A percentile compares a stretch with the other conserved stretches of the same genome.
Conservation (phyloP, 2,888 invertebrate species). For the Melieria crassipennis region DNA sequence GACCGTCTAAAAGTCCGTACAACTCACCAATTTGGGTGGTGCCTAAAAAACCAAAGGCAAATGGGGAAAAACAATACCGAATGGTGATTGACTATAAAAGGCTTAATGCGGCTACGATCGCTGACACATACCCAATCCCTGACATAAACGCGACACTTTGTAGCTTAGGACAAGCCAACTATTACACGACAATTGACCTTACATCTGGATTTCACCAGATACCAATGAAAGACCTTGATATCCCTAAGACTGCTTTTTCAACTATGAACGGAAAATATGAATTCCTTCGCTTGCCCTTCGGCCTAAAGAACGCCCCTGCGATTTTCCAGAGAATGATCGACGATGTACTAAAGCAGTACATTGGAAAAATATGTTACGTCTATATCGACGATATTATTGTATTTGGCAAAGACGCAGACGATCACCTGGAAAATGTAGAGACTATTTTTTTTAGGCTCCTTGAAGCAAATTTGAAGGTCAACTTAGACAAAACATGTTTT, state of each 20-base stretch:
- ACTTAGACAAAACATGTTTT: background rate
- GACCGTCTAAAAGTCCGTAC: conserved; percentile 49
- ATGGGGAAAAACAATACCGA: conserved; percentile 29
- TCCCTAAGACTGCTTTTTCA: conserved; percentile 15
- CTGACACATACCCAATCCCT: no score
- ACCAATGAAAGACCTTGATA: conserved; percentile 37
- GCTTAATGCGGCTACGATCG: no score
- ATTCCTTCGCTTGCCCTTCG: background rate
- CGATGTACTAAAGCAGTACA: background rate
- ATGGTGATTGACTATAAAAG: no score
- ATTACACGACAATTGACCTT: conserved; percentile 42
- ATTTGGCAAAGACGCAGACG: background rate
- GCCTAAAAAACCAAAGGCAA: conserved; percentile 42
- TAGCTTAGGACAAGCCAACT: conserved; percentile 36
- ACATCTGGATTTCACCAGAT: conserved; percentile 47
- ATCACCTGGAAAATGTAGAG: conserved; percentile 1
- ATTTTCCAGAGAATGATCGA: conserved; percentile 6
- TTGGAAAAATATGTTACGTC: no score
- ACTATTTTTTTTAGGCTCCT: background rate
- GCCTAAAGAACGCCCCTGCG: background rate
- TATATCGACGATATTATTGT: no score
- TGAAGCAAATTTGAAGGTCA: background rate
- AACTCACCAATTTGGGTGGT: conserved; percentile 48
- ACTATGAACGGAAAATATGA: background rate
- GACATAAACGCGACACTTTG: no score